Evolutionary conservation across 2,797 vertebrate genomes (phyloP).

Genomic region (Brotula barbata): DNA sequence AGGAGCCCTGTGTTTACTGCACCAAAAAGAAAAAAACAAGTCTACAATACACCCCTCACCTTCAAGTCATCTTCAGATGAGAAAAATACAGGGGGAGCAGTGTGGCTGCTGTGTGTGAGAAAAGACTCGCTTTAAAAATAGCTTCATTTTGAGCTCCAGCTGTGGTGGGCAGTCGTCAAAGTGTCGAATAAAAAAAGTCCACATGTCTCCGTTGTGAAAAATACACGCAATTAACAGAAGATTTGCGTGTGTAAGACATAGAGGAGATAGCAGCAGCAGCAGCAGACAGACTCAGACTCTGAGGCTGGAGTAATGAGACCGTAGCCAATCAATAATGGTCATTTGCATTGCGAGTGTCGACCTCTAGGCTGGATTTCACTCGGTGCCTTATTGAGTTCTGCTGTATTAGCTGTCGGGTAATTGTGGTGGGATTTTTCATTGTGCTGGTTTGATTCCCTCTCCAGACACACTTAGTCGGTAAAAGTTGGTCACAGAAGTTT

Average conservation of each 20-base stretch:
- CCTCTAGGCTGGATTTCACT: slow-evolving; percentile 8
- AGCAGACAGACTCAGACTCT: not conserved
- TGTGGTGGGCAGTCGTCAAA: too few relatives aligned
- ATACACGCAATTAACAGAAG: not conserved
- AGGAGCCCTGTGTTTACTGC: not conserved
- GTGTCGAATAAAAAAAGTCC: not conserved
- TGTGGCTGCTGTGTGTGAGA: too few relatives aligned
- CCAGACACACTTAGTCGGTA: not conserved
- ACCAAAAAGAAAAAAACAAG: not conserved
- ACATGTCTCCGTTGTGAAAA: not conserved
- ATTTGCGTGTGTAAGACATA: not conserved
- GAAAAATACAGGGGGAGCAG: too few relatives aligned
- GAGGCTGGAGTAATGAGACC: slow-evolving; percentile 22
- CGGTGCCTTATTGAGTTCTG: too few relatives aligned
- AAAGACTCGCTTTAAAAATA: too few relatives aligned
- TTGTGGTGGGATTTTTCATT: not conserved
- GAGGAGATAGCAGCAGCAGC: not conserved
- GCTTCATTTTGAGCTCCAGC: too few relatives aligned
- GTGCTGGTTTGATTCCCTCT: slow-evolving; percentile 1
- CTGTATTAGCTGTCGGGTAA: too few relatives aligned
- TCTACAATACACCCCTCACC: not conserved
- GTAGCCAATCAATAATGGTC: slow-evolving; percentile 11
- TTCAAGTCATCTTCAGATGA: not conserved
- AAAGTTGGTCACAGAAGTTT: not conserved
- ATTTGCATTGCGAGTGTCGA: slow-evolving; percentile 17